A percentile compares a stretch with the other conserved stretches of the same genome.
phyloP scores from a whole-genome alignment of 2,113 vertebrate species.

The Eurystomus gularis region DNA sequence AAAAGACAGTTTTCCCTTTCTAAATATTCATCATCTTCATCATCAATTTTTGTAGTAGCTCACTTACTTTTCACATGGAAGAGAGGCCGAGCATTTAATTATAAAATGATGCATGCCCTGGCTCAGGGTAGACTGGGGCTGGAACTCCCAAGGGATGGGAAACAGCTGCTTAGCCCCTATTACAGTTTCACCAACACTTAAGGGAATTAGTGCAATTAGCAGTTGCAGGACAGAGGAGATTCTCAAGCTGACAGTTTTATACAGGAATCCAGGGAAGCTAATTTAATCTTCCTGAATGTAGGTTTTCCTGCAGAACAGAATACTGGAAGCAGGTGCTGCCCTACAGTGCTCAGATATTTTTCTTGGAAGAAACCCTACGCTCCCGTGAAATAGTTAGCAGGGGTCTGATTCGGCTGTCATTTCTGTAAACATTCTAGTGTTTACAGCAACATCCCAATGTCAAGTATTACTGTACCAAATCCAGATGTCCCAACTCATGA shows the following conservation, averaged over 20 bases:
- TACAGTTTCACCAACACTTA: not conserved
- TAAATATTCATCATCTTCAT: not conserved
- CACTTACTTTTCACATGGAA: not conserved
- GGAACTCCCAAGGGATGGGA: not conserved
- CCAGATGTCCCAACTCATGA: conserved; percentile 18
- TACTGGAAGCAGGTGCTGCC: conserved; percentile 9
- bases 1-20: not conserved
- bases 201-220: conserved; percentile 3
- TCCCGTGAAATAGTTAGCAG: not conserved
- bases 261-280: not conserved
- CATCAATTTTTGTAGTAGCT: not conserved
- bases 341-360: conserved; percentile 17
- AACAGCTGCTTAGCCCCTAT: not conserved
- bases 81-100: not conserved
- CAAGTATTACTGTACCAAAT: conserved; percentile 15
- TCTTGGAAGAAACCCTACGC: conserved; percentile 49
- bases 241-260: not conserved
- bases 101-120: not conserved
- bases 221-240: not conserved
- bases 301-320: conserved; percentile 13
- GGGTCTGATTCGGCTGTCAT: not conserved
- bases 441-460: conserved; percentile 26
- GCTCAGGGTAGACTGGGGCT: not conserved
- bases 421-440: conserved; percentile 44
- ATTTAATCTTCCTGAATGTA: not conserved